A percentile compares a stretch with the other conserved stretches of the same genome.
Conservation (phyloP, 2,888 invertebrate species). For the Elysia crispata region DNA sequence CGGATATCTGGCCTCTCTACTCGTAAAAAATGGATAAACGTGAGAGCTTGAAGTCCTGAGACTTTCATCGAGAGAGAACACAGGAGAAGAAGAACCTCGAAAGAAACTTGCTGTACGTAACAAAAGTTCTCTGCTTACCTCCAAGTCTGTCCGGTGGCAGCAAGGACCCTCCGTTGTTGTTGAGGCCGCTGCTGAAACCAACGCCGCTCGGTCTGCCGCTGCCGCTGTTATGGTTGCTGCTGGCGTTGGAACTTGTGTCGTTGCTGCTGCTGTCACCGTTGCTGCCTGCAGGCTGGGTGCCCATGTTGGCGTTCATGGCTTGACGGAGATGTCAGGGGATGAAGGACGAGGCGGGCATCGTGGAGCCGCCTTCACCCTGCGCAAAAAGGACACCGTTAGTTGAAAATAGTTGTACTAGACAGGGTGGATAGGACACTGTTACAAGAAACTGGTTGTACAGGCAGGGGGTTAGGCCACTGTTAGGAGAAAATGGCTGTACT, state of each 20-base stretch:
- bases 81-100: too few species aligned
- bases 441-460: too few species aligned
- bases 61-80: too few species aligned
- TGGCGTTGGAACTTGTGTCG: not conserved
- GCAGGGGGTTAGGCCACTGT: not conserved
- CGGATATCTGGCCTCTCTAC: too few species aligned
- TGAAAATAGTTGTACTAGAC: too few species aligned
- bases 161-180: not conserved
- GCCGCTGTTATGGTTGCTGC: not conserved
- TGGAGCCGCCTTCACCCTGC: not conserved
- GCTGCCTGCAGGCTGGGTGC: constrained; percentile 27
- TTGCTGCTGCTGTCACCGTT: constrained; percentile 31
- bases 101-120: too few species aligned
- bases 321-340: not conserved
- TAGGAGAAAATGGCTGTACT: too few species aligned
- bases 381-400: not conserved
- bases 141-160: constrained; percentile 1
- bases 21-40: too few species aligned
- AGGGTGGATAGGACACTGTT: too few species aligned
- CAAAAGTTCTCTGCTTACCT: constrained; percentile 25
- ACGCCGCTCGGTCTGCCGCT: not conserved
- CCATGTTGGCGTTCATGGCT: constrained; percentile 44
- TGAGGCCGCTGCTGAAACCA: not conserved
- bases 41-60: too few species aligned
- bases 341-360: constrained; percentile 2